These are phyloP conservation scores for Balanococcus diminutus DNA, from an alignment of 2,888 invertebrate species.

Conservation along the genomic window DNA sequence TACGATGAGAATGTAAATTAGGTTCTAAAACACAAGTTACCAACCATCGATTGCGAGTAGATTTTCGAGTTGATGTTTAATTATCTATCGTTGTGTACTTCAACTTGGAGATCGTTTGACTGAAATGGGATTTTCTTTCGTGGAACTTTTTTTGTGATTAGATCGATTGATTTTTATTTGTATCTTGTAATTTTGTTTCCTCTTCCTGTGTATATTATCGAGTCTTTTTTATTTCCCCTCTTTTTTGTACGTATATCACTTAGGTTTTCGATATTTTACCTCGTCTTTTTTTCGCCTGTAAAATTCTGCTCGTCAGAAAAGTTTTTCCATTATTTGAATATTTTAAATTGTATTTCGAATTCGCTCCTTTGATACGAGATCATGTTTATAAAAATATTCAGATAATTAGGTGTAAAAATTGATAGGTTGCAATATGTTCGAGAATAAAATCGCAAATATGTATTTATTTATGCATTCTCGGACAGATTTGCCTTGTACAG, in stretches of 20 bases:
- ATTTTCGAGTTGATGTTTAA: background rate
- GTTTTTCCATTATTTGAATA: background rate
- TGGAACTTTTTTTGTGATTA: background rate
- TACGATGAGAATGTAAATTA: slow-evolving; percentile 33
- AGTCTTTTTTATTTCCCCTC: background rate
- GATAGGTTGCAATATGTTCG: background rate
- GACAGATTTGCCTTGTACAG: background rate
- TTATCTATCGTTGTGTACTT: background rate
- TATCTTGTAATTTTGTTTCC: background rate
- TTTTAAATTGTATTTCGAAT: background rate
- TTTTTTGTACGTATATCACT: background rate
- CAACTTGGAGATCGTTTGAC: background rate
- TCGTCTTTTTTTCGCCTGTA: background rate
- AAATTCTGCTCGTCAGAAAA: background rate
- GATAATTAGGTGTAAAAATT: background rate
- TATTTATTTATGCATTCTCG: background rate
- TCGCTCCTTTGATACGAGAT: background rate
- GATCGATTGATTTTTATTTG: background rate
- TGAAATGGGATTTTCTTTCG: background rate
- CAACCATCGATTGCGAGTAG: background rate
- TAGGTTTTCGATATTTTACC: background rate
- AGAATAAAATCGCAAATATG: background rate
- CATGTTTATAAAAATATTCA: slow-evolving; percentile 12
- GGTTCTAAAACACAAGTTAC: slow-evolving; percentile 19
- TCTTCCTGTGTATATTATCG: background rate